Percentiles rank a stretch among this genome's conserved stretches.
phyloP scores from a whole-genome alignment of 2,113 vertebrate genomes.

The Sialia sialis region DNA sequence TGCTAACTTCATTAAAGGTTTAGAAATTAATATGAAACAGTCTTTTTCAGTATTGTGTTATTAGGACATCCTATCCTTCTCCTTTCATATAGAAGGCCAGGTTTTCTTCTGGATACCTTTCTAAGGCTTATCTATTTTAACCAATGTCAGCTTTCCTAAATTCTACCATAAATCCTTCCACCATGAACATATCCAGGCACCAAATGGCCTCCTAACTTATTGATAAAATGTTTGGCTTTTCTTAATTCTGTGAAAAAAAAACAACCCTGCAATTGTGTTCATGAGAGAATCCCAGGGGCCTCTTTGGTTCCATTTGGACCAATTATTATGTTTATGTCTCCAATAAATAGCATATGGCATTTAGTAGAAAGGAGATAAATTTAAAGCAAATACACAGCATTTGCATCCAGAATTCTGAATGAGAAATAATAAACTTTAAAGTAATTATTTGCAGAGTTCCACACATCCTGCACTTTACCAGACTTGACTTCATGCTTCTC shows the following conservation, averaged over 20 bases:
- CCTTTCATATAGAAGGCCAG: neutral
- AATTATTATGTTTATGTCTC: neutral
- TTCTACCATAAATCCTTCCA: neutral
- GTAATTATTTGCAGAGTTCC: neutral
- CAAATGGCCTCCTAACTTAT: neutral
- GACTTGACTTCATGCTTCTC: neutral
- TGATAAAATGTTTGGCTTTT: neutral
- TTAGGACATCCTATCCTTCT: neutral
- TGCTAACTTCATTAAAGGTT: neutral
- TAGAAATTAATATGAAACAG: neutral
- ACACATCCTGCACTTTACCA: neutral
- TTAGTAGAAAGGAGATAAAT: neutral
- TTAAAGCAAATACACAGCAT: neutral
- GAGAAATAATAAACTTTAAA: neutral
- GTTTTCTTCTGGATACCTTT: neutral
- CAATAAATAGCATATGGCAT: neutral
- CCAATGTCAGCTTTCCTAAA: neutral
- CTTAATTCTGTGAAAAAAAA: neutral
- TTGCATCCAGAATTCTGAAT: neutral
- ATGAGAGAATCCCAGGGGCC: neutral
- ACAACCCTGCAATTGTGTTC: neutral
- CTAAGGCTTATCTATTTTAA: neutral
- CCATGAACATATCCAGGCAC: neutral
- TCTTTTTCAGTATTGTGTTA: neutral
- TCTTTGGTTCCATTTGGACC: neutral